These are phyloP conservation scores for Leucosticte australis DNA, from an alignment of 2,113 vertebrate species.

Conservation along the genomic window DNA sequence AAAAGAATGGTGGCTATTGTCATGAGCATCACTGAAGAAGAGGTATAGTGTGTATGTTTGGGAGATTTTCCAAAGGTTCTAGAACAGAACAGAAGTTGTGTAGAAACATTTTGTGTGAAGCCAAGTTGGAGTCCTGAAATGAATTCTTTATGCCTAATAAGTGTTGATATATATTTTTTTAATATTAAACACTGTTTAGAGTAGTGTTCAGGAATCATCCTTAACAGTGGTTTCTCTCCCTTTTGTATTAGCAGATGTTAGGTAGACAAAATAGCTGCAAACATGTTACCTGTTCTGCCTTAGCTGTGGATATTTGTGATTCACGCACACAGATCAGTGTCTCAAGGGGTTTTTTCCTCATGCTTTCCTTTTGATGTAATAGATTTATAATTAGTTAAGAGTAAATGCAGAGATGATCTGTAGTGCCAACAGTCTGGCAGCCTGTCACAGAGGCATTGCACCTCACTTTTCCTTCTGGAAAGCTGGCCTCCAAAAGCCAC, in stretches of 20 bases:
- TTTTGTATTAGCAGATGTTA: background rate
- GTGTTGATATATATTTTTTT: background rate
- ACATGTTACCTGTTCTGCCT: background rate
- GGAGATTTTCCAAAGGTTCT: background rate
- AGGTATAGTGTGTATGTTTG: background rate
- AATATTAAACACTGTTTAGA: background rate
- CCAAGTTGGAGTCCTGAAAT: background rate
- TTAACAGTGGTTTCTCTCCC: background rate
- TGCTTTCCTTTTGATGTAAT: background rate
- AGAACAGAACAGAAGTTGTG: background rate
- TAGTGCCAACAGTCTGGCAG: background rate
- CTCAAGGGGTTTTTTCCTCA: rapidly evolving
- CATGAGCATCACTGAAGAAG: background rate
- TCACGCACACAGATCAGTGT: background rate
- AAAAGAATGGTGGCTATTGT: background rate
- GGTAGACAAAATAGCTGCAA: background rate
- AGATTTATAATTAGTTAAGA: background rate
- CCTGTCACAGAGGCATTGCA: background rate
- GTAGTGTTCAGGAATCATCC: background rate
- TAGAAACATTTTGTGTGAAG: background rate
- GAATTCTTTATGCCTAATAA: background rate
- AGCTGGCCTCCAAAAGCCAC: background rate
- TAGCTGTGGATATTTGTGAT: background rate
- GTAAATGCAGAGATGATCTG: background rate
- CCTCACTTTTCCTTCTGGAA: background rate